Percentiles rank a stretch among this genome's conserved stretches.
phyloP scores from a whole-genome alignment of 2,888 invertebrate genomes.

The Cerceris ruficornis region DNA sequence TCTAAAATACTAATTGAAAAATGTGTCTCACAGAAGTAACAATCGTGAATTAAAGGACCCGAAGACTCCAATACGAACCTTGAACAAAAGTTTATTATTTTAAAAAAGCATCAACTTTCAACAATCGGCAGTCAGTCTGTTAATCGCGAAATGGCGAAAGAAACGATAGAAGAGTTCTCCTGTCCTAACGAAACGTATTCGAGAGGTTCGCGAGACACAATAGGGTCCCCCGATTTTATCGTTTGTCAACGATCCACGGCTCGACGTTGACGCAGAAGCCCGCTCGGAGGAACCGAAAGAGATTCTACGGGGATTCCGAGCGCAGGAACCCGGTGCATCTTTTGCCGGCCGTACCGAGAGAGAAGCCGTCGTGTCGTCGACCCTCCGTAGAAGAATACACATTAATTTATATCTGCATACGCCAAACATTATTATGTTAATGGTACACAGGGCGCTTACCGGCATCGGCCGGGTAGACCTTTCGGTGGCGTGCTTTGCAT shows the following conservation, averaged over 20 bases:
- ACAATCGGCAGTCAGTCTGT: no score
- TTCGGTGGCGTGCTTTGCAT: constrained; percentile 59
- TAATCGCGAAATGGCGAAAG: not conserved
- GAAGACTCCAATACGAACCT: no score
- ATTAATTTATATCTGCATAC: constrained; percentile 81
- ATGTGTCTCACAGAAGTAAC: no score
- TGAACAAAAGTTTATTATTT: no score
- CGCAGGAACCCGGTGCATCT: constrained; percentile 68
- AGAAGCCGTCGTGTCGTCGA: constrained; percentile 67
- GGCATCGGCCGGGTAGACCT: constrained; percentile 66
- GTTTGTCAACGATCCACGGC: constrained; percentile 5
- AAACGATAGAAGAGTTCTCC: not conserved
- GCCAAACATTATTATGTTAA: constrained; percentile 80
- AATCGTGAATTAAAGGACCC: no score
- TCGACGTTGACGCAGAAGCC: constrained; percentile 5
- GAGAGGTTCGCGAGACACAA: constrained; percentile 11
- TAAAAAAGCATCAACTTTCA: no score
- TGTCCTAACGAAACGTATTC: constrained; percentile 11
- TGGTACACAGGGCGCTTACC: constrained; percentile 56
- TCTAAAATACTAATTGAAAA: no score
- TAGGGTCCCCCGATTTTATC: not conserved
- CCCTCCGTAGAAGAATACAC: constrained; percentile 79
- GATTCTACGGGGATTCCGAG: constrained; percentile 34
- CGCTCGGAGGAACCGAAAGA: constrained; percentile 21
- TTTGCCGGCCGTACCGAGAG: constrained; percentile 62